Base-by-base conservation (phyloP, 2,797 vertebrate species). In the Dryobates pubescens region DNA sequence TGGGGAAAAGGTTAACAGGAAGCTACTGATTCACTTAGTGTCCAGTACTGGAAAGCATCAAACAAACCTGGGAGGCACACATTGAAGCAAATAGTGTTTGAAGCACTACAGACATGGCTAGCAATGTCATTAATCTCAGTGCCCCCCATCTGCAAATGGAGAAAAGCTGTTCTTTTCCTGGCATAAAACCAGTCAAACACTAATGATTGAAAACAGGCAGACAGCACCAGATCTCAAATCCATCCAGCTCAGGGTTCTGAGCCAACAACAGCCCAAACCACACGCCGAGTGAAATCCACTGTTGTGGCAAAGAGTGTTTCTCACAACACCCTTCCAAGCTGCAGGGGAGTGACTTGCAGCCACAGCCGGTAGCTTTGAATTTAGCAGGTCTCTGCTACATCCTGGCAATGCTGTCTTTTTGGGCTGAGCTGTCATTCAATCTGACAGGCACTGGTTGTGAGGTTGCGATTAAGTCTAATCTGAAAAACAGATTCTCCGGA, bases 301-400 rank as follows among this genome's bases (percentile, higher is more conserved):
- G 9, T 7, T 7, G 47, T 2, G 2, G 38, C 38, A 3, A 43
- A 61, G 41, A 0, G 1, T 18, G 36, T 23, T 76, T 58, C 56
- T 67, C 57, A 10, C 56, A 57, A 7, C n/a, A 47, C 6, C 45
- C 57, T 65, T 22, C 84, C 61, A 10, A 7, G 67, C 59, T n/a
- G 36, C 49, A 24, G 74, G 34, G 45, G 6, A 63, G 64, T 4
- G 59, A 30, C 23, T 63, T 0, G 0, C 45, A 32, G 53, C 51
- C 67, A 61, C 29, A 43, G 70, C 53, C 27, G 51, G 57, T 7
- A 36, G 56, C 74, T 63, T 38, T 22, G n/a, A 18, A 12, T 57
- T n/a, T 24, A 22, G 5, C 5, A 23, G 49, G 23, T 54, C 77
- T 59, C 54, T 47, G 2, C 58, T 38, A 0, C 1, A 22, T 15